phyloP scores from a whole-genome alignment of 1,140 invertebrate genomes.

The Eriosoma lanigerum region DNA sequence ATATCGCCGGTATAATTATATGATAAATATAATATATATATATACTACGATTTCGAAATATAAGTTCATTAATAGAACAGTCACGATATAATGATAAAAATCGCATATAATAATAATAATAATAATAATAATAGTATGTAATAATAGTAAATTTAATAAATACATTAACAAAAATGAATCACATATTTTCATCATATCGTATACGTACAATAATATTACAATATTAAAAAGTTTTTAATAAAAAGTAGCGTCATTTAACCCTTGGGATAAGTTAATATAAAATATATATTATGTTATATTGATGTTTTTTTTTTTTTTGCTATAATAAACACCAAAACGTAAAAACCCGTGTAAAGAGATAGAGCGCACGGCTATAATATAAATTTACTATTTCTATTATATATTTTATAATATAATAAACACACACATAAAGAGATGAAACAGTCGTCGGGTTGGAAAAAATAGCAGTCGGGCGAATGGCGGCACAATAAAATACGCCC shows the following conservation, averaged over 20 bases:
- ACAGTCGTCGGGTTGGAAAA: too few species aligned
- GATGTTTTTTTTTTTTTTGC: too few species aligned
- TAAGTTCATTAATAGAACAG: not conserved
- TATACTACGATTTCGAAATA: not conserved
- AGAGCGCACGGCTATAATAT: too few species aligned
- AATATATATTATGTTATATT: not conserved
- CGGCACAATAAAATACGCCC: not conserved
- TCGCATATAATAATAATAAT: not conserved
- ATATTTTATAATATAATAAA: too few species aligned
- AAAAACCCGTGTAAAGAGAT: not conserved
- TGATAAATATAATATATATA: not conserved
- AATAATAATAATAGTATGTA: constrained; percentile 23
- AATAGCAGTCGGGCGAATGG: not conserved
- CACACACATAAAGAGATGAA: too few species aligned
- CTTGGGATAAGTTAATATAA: too few species aligned
- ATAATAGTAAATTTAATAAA: constrained; percentile 37
- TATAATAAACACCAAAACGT: constrained; percentile 12
- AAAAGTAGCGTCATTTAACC: not conserved
- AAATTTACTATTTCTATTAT: too few species aligned
- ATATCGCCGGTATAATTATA: not conserved
- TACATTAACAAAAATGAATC: constrained; percentile 51
- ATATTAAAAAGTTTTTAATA: constrained; percentile 1
- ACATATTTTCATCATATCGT: constrained; percentile 39
- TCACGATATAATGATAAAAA: constrained; percentile 7
- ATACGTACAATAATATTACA: constrained; percentile 14